Base-by-base conservation (phyloP, 2,888 invertebrate genomes). In the Sylvicola fuscatus region DNA sequence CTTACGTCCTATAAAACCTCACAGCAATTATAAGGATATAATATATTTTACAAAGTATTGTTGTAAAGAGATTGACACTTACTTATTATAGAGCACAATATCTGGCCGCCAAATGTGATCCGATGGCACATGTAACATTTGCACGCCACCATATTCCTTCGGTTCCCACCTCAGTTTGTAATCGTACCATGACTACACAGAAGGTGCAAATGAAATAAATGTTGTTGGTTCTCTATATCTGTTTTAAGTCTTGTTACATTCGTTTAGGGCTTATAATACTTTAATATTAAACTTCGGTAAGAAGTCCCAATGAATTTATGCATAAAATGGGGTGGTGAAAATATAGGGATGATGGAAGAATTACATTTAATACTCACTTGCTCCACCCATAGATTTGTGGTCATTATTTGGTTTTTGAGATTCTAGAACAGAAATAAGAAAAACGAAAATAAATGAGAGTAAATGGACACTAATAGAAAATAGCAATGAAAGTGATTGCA, bases 371-470 rank as follows among this genome's bases (percentile, higher is more conserved):
- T 28, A 44, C 64, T 64, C 61, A 78, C 78, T 69, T 79, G 80
- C 72, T 81, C 56, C 21, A 56, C 56, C 56, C 56, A 57, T 14
- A 90, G 69, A 55, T 89, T 90, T 21, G 89, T 86, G 35, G 87
- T 87, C 83, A 90, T 86, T 49, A 89, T 87, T 63, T 89, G 89
- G 54, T 87, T 87, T 64, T 86, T 87, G 51, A 89, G 67, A 60
- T 89, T 89, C 90, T 92, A 74, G 37, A 77, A 77, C 53, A 60
- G 52, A 54, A 46, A 44, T 44, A 40, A 29, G 14, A 32, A 14
- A 32, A 32, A 32, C 10, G 8, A 13, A 4, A 32, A 32, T 32
- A 13, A 13, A 14, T 13, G 14, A 29, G 6, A 29, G 12, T 29
- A n/a, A 7, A 29, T 29, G n/a, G 11, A 13, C 14, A 13, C 29